Conservation (phyloP, 2,888 invertebrate genomes). For the Platycheirus albimanus region DNA sequence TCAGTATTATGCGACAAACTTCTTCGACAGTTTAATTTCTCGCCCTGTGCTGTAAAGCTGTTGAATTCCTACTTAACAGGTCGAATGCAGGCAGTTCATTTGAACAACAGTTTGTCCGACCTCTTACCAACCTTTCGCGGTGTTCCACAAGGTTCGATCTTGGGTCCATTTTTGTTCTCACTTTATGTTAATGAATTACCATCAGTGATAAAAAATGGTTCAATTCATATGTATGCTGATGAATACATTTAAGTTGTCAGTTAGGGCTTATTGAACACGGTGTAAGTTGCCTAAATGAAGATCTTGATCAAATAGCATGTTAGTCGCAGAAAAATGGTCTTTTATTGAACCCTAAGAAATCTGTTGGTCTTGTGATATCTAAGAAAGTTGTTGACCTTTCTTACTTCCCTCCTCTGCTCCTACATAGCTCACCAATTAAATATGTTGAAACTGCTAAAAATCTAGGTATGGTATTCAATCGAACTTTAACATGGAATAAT, state of each 20-base stretch:
- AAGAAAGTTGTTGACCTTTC: constrained; percentile 3
- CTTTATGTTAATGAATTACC: not conserved
- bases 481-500: too few species aligned
- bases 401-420: not conserved
- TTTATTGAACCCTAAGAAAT: too few species aligned
- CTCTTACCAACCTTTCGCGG: not conserved
- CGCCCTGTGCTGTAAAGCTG: not conserved
- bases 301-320: not conserved
- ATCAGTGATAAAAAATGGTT: not conserved
- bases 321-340: too few species aligned
- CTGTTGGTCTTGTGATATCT: not conserved
- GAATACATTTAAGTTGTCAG: too few species aligned
- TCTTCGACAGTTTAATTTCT: not conserved
- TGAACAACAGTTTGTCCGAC: not conserved
- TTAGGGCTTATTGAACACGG: not conserved
- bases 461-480: not conserved
- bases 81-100: not conserved
- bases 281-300: not conserved
- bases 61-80: not conserved
- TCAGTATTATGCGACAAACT: not conserved
- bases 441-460: too few species aligned
- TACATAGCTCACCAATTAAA: not conserved
- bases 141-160: not conserved
- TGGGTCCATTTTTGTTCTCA: not conserved
- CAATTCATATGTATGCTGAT: too few species aligned